These are phyloP conservation scores for Cancer borealis DNA, from an alignment of 2,888 invertebrate species.

Conservation along the genomic window DNA sequence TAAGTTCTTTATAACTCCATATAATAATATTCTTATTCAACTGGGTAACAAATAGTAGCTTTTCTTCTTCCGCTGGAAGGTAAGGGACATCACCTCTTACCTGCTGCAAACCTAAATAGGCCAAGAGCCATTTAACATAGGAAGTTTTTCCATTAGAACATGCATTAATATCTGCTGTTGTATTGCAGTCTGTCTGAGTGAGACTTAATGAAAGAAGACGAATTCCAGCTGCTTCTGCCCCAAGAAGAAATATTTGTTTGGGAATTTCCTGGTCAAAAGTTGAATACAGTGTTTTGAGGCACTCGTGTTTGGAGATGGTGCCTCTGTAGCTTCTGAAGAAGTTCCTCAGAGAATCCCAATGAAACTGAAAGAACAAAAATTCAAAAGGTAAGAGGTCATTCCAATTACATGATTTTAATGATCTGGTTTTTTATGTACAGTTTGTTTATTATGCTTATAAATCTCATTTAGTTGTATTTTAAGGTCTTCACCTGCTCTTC, in stretches of 20 bases:
- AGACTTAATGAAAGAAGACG: background rate
- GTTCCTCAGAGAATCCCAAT: constrained; percentile 49
- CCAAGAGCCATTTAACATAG: constrained; percentile 55
- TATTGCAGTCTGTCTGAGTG: background rate
- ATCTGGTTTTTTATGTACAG: background rate
- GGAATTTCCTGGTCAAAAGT: background rate
- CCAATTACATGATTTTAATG: background rate
- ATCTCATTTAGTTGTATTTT: too few species aligned
- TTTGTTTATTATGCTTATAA: background rate
- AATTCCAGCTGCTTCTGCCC: background rate
- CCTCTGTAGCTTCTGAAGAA: constrained; percentile 13
- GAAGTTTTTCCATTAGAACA: background rate
- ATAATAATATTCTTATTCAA: background rate
- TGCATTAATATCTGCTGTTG: background rate
- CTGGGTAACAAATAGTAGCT: background rate
- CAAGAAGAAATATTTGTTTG: background rate
- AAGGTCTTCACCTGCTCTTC: too few species aligned
- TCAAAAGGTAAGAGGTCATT: background rate
- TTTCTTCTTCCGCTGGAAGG: background rate
- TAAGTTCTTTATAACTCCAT: constrained; percentile 18
- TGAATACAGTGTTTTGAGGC: background rate
- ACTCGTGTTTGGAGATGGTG: constrained; percentile 28
- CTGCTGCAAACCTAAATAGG: constrained; percentile 45
- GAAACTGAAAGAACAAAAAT: constrained; percentile 43
- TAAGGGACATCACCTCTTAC: constrained; percentile 5